These are phyloP conservation scores for Ormyrus nitidulus DNA, from an alignment of 2,888 invertebrate genomes.

Conservation along the genomic window DNA sequence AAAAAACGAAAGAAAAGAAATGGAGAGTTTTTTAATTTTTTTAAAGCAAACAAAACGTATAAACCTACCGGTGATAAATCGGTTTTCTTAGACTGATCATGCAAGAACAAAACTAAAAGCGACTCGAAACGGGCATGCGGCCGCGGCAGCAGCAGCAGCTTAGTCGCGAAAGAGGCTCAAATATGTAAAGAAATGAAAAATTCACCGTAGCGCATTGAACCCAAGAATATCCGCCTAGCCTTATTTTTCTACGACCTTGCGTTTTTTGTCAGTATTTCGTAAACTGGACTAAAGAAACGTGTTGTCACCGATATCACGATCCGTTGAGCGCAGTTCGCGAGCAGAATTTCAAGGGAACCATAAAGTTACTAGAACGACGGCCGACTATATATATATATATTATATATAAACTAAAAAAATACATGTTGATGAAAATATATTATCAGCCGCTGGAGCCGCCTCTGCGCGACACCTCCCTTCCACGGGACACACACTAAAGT, in stretches of 20 bases:
- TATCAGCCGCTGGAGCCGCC: constrained; percentile 13
- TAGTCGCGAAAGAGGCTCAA: constrained; percentile 52
- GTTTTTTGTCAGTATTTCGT: constrained; percentile 69
- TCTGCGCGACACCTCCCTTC: constrained; percentile 25
- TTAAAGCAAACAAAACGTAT: constrained; percentile 48
- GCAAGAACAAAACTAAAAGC: constrained; percentile 17
- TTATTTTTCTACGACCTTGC: constrained; percentile 74
- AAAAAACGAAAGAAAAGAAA: constrained; percentile 26
- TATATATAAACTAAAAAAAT: constrained; percentile 21
- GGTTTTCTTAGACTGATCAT: constrained; percentile 55
- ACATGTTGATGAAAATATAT: constrained; percentile 33
- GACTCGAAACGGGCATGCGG: constrained; percentile 2
- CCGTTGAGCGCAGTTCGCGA: constrained; percentile 47
- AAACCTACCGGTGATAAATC: constrained; percentile 48
- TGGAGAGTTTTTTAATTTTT: constrained; percentile 53
- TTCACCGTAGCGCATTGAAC: constrained; percentile 59
- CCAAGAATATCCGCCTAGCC: constrained; percentile 67
- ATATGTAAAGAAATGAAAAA: constrained; percentile 15
- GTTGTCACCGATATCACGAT: constrained; percentile 24
- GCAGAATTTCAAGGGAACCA: constrained; percentile 21
- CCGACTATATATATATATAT: constrained; percentile 18
- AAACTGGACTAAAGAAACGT: constrained; percentile 17
- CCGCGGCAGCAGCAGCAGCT: constrained; percentile 43
- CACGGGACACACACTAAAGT: too few species aligned
- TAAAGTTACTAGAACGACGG: constrained; percentile 49